A percentile compares a stretch with the other conserved stretches of the same genome.
Evolutionary conservation across 2,797 vertebrate species (phyloP).

Genomic region (Poecilia picta): DNA sequence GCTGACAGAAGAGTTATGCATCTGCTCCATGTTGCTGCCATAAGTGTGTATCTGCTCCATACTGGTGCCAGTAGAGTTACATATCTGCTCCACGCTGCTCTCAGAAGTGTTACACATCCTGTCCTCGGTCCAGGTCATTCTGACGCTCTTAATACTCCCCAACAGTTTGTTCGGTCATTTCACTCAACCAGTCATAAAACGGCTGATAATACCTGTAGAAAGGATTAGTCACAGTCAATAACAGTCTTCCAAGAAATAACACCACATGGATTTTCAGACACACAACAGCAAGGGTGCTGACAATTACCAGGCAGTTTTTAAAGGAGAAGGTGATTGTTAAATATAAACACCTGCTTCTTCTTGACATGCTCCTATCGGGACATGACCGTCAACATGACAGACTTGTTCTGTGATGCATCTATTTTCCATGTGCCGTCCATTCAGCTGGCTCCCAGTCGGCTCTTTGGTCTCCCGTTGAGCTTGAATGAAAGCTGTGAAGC

Average conservation of each 20-base stretch:
- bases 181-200: constrained; percentile 47
- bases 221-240: constrained; percentile 34
- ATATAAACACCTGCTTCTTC: constrained; percentile 4
- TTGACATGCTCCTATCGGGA: background rate
- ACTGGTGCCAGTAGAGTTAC: constrained; percentile 39
- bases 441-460: constrained; percentile 39
- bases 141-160: constrained; percentile 22
- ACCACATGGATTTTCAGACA: constrained; percentile 19
- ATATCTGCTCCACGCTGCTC: constrained; percentile 65
- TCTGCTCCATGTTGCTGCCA: constrained; percentile 54
- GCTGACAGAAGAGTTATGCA: constrained; percentile 45
- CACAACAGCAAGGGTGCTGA: background rate
- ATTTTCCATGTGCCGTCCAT: constrained; percentile 11
- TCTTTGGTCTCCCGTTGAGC: constrained; percentile 22
- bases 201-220: constrained; percentile 47
- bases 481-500: constrained; percentile 17
- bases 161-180: constrained; percentile 26
- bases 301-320: constrained; percentile 1
- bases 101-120: constrained; percentile 47
- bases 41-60: constrained; percentile 56
- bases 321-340: background rate
- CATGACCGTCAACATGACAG: background rate
- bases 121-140: constrained; percentile 14
- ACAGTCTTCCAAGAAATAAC: constrained; percentile 25
- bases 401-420: constrained; percentile 10